Evolutionary conservation across 2,888 invertebrate genomes (phyloP).

Genomic region (Oxystoma pomonae): DNA sequence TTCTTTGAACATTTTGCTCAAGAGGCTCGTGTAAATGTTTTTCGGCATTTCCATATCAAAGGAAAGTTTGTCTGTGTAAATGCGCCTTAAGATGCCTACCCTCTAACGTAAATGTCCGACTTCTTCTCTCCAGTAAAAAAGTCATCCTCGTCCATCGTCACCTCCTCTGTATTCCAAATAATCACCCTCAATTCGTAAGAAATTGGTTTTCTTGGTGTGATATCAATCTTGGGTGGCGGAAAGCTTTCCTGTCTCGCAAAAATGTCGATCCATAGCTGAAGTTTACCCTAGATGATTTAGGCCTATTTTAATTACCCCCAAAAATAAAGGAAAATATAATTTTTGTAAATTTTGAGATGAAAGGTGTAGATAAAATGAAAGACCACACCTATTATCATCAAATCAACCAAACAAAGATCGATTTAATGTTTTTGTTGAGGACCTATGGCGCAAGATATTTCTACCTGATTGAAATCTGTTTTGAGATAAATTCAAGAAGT

Average conservation of each 20-base stretch:
- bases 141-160: slow-evolving; percentile 63
- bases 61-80: too few relatives aligned
- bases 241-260: slow-evolving; percentile 57
- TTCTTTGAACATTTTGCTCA: too few relatives aligned
- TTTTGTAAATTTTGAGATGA: too few relatives aligned
- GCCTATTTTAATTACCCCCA: neutral
- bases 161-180: slow-evolving; percentile 62
- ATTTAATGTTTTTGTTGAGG: too few relatives aligned
- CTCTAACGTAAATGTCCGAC: slow-evolving; percentile 73
- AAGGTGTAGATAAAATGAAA: too few relatives aligned
- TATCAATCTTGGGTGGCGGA: slow-evolving; percentile 70
- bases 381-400: too few relatives aligned
- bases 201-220: slow-evolving; percentile 66
- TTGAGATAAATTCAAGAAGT: too few relatives aligned
- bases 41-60: too few relatives aligned
- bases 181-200: slow-evolving; percentile 66
- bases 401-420: too few relatives aligned
- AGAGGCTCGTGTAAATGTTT: too few relatives aligned
- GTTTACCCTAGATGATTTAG: slow-evolving; percentile 68
- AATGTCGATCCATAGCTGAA: slow-evolving; percentile 89
- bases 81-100: slow-evolving; percentile 47
- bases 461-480: too few relatives aligned
- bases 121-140: slow-evolving; percentile 67
- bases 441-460: too few relatives aligned
- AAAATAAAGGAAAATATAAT: neutral